Percentiles rank a stretch among this genome's conserved stretches.
Evolutionary conservation across 2,888 invertebrate genomes (phyloP).

Genomic region (Cecidostiba fungosa): DNA sequence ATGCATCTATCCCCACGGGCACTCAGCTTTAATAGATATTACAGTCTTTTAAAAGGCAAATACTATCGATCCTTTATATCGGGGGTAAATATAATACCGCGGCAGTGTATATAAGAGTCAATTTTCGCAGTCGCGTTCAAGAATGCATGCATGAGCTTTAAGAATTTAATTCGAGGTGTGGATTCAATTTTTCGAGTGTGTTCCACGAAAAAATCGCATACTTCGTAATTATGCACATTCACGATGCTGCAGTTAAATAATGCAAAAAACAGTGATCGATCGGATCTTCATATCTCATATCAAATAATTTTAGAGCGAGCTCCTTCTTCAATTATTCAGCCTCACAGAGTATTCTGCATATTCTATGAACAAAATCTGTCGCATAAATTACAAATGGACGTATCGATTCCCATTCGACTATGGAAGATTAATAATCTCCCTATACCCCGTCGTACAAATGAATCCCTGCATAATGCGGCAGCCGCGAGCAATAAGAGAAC

Average conservation of each 20-base stretch:
- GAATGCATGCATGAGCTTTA: not conserved
- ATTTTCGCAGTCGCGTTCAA: not conserved
- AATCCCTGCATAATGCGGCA: slow-evolving; percentile 27
- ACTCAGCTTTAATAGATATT: slow-evolving; percentile 58
- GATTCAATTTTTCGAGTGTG: no score
- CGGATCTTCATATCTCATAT: no score
- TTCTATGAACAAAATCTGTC: not conserved
- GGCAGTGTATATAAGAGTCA: not conserved
- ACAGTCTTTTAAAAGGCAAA: slow-evolving; percentile 60
- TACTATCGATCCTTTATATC: slow-evolving; percentile 41
- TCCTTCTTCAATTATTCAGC: not conserved
- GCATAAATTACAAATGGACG: slow-evolving; percentile 24
- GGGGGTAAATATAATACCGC: slow-evolving; percentile 36
- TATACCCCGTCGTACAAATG: slow-evolving; percentile 16
- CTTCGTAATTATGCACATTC: no score
- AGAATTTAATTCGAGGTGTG: no score
- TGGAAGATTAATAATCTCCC: slow-evolving; percentile 35
- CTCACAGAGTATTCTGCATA: not conserved
- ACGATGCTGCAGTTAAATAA: no score
- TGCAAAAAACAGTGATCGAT: no score
- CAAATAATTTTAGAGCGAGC: not conserved
- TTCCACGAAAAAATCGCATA: no score
- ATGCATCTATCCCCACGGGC: slow-evolving; percentile 61
- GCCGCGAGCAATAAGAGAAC: not conserved
- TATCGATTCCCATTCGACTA: slow-evolving; percentile 21